Base-by-base conservation (phyloP, 1,140 invertebrate species). In the Andrena cerasifolii region DNA sequence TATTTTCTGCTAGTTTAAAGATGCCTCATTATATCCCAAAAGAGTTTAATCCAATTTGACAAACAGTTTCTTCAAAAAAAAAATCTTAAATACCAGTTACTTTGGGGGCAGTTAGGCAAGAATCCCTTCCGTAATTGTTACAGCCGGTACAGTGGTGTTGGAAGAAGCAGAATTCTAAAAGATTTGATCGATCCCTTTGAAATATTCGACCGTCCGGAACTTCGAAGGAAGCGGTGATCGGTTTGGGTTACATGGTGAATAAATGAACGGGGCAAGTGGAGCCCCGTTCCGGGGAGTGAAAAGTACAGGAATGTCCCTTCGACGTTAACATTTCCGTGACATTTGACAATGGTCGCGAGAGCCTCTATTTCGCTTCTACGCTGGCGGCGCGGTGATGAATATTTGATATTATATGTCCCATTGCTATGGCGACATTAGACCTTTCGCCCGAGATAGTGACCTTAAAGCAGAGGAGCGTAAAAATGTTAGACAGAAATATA, bases 281-380 rank as follows among this genome's bases (percentile, higher is more conserved):
- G 36, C 10, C 10, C 36, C 36, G 36, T 49, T 49, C 5, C 18
- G 21, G 47, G 2, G 18, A 49, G 0, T 4, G 45, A 7, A 61
- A 51, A 24, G 56, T 47, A 49, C 12, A 74, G 14, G 8, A 56
- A 31, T 74, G 65, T 33, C 33, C 26, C 51, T 43, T 18, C 16
- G 5, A 63, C 51, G 31, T 76, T 76, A 68, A 76, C 73, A 76
- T 76, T 76, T 76, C 51, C 8, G 10, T 68, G 73, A 68, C 73
- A 76, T 76, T 76, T 76, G 53, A 59, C 26, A 47, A 0, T 21
- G n/a, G 33, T 53, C 31, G 49, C 4, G 16, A 21, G 8, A 3
- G 28, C 21, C 2, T 28, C 61, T 51, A 65, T 65, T 24, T 31
- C n/a, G 45, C 10, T 16, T 10, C 21, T 10, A 8, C 33, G n/a